These are phyloP conservation scores for Lepidocyrtoides sp. DNA, from an alignment of 2,888 invertebrate genomes.

Conservation along the genomic window DNA sequence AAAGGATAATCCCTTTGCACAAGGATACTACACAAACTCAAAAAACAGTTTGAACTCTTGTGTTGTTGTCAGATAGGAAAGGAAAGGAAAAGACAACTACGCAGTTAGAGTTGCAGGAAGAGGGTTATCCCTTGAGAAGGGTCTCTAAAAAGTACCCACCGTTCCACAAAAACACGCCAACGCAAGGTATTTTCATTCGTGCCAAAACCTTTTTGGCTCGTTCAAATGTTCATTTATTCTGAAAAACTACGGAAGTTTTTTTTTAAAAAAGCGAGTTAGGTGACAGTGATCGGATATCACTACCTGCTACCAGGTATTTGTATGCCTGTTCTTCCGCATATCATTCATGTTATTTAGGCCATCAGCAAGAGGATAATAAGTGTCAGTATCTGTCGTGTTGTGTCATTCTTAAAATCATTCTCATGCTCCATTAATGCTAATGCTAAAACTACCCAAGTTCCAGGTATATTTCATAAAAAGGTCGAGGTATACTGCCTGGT, in stretches of 20 bases:
- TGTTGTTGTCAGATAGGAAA: not conserved
- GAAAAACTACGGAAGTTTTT: slow-evolving; percentile 17
- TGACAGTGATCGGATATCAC: not conserved
- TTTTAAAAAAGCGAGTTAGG: not conserved
- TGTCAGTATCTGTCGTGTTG: slow-evolving; percentile 24
- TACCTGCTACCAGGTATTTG: not conserved
- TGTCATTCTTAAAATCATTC: slow-evolving; percentile 2
- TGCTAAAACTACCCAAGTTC: not conserved
- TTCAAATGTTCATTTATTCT: not conserved
- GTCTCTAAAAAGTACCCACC: not conserved
- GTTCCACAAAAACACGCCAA: slow-evolving; percentile 21
- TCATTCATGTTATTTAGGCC: slow-evolving; percentile 36
- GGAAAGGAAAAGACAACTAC: not conserved
- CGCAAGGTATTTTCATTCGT: no score
- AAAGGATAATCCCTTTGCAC: not conserved
- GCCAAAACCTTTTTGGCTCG: no score
- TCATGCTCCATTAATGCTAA: not conserved
- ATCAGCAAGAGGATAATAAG: slow-evolving; percentile 49
- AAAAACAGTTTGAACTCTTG: slow-evolving; percentile 22
- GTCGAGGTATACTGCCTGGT: no score
- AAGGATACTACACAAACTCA: not conserved
- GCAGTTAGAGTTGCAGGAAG: not conserved
- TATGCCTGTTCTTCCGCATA: not conserved
- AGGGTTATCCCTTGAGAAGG: slow-evolving; percentile 5
- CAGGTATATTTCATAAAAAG: no score